phyloP scores from a whole-genome alignment of 2,113 vertebrate species.

The Ophiodon elongatus region DNA sequence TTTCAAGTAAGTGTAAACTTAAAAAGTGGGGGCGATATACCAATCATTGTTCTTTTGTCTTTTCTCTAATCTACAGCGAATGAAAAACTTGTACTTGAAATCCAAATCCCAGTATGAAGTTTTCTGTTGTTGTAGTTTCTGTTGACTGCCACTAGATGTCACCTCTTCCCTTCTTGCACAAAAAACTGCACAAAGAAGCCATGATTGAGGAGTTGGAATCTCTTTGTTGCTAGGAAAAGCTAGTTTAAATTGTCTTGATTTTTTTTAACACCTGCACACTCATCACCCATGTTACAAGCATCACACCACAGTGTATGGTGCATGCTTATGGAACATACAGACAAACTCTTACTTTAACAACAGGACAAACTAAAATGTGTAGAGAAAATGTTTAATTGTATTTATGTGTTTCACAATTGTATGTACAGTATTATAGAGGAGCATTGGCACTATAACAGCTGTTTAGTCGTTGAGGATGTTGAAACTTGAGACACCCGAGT shows the following conservation, averaged over 20 bases:
- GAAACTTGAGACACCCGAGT: background rate
- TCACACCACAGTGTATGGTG: background rate
- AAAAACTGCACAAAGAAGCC: background rate
- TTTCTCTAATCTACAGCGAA: background rate
- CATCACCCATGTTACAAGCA: background rate
- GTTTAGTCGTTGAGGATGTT: background rate
- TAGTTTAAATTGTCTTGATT: background rate
- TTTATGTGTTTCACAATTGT: background rate
- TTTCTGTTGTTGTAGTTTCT: slow-evolving; percentile 13
- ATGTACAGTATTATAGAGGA: slow-evolving; percentile 8
- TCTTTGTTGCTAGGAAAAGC: background rate
- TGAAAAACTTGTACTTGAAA: background rate
- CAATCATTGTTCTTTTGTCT: background rate
- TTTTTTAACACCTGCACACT: background rate
- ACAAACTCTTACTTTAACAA: slow-evolving; percentile 5
- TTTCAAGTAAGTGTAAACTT: background rate
- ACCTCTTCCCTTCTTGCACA: background rate
- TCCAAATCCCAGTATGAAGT: background rate
- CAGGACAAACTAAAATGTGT: background rate
- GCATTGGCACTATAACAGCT: background rate
- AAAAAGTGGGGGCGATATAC: too few species aligned
- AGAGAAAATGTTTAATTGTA: background rate
- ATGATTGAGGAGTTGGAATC: background rate
- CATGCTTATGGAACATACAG: background rate
- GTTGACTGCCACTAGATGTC: slow-evolving; percentile 20